Conservation (phyloP, 1,140 invertebrate species). For the Neomicropteryx cornuta region DNA sequence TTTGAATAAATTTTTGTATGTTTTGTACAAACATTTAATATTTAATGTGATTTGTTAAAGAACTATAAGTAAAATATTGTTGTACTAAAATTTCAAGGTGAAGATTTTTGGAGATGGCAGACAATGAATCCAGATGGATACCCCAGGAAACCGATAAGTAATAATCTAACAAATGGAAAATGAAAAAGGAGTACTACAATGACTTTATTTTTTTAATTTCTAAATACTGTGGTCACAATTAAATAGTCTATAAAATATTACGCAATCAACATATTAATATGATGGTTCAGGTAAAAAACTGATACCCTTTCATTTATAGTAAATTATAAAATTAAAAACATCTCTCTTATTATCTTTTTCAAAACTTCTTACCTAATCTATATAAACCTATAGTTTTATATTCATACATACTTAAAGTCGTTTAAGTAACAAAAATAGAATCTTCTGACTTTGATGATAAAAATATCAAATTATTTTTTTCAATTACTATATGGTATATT, state of each 20-base stretch:
- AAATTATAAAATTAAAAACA: conserved; percentile 14
- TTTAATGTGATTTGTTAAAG: no score
- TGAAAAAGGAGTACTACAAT: conserved; percentile 8
- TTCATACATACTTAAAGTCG: no score
- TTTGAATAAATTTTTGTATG: no score
- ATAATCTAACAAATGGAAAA: conserved; percentile 14
- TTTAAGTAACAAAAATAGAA: no score
- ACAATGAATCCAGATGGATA: conserved; percentile 76
- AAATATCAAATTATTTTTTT: no score
- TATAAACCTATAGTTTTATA: conserved; percentile 9
- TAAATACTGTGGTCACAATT: not conserved
- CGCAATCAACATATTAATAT: not conserved
- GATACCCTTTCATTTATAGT: conserved; percentile 12
- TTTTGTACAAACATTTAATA: no score
- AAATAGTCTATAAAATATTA: not conserved
- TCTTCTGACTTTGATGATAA: no score
- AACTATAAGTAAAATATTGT: no score
- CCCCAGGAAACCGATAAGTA: conserved; percentile 23
- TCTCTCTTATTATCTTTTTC: conserved; percentile 14
- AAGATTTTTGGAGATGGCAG: conserved; percentile 85
- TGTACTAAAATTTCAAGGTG: conserved; percentile 62
- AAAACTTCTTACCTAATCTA: not conserved
- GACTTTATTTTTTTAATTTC: no score
- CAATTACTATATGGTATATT: no score
- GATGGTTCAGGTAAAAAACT: conserved; percentile 5